These are phyloP conservation scores for Rhabdomys pumilio DNA, from an alignment of 2,797 vertebrate genomes.

Conservation along the genomic window DNA sequence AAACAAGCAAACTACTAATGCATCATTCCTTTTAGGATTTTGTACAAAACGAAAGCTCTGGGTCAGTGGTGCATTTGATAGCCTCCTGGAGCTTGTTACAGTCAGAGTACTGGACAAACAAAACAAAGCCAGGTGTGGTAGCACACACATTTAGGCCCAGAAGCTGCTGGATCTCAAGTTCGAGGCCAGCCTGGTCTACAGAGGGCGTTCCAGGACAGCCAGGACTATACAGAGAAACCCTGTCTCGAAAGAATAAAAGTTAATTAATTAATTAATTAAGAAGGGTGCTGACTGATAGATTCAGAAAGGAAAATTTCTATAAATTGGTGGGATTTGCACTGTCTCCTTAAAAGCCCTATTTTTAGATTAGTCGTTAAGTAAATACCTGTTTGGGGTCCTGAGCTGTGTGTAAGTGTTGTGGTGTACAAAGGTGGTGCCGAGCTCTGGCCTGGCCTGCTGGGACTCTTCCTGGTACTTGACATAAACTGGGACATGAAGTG, in stretches of 20 bases:
- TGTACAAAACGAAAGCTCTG: slow-evolving; percentile 33
- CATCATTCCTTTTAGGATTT: slow-evolving; percentile 56
- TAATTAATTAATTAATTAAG: too few species aligned
- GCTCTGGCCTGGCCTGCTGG: not conserved
- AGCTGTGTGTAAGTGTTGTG: not conserved
- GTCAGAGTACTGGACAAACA: slow-evolving; percentile 3
- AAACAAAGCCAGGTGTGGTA: not conserved
- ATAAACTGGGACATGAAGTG: not conserved
- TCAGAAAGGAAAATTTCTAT: slow-evolving; percentile 67
- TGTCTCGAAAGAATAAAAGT: not conserved
- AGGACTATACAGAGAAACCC: not conserved
- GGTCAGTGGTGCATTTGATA: slow-evolving; percentile 55
- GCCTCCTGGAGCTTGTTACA: slow-evolving; percentile 60
- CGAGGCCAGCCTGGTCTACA: not conserved
- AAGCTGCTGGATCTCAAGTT: not conserved
- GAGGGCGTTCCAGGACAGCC: not conserved
- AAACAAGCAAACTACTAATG: not conserved
- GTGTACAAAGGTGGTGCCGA: not conserved
- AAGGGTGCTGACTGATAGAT: slow-evolving; percentile 42
- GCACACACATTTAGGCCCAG: not conserved
- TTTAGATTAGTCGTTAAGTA: slow-evolving; percentile 70
- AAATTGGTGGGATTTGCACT: slow-evolving; percentile 63
- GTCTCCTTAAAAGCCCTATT: slow-evolving; percentile 62
- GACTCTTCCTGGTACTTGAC: slow-evolving; percentile 33
- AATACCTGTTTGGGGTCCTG: slow-evolving; percentile 59